Percentiles rank a stretch among this genome's conserved stretches.
These are phyloP conservation scores for Trachelus tabidus DNA, from an alignment of 2,888 invertebrate species.

Conservation along the genomic window DNA sequence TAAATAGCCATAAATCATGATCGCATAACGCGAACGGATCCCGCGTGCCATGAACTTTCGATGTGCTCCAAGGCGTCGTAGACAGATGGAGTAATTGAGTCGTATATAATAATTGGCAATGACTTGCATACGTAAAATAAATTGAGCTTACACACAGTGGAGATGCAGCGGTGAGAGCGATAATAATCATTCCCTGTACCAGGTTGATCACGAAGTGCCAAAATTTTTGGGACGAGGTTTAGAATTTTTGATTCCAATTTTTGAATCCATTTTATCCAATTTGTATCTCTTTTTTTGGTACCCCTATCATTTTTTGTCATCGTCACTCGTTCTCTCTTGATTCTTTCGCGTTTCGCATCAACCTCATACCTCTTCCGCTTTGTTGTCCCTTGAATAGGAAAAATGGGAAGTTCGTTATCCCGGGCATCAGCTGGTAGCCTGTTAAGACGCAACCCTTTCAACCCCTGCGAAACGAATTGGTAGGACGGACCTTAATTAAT, in stretches of 20 bases:
- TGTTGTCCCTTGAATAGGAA: conserved; percentile 25
- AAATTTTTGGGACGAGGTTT: not conserved
- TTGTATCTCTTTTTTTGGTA: too few species aligned
- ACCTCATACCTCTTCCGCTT: not conserved
- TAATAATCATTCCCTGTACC: not conserved
- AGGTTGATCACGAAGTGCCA: not conserved
- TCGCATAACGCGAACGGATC: conserved; percentile 19
- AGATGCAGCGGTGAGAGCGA: not conserved
- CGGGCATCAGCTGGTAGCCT: conserved; percentile 54
- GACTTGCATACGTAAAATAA: not conserved
- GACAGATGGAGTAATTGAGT: not conserved
- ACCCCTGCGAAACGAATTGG: conserved; percentile 49
- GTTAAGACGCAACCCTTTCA: conserved; percentile 53
- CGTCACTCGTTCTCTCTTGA: not conserved
- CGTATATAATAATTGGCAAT: not conserved
- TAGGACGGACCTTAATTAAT: conserved; percentile 59
- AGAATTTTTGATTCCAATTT: not conserved
- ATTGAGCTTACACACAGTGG: not conserved
- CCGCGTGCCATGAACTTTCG: not conserved
- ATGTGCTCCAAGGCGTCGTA: not conserved
- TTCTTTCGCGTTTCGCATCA: not conserved
- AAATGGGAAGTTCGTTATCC: conserved; percentile 10
- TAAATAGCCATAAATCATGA: conserved; percentile 26
- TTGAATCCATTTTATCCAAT: not conserved
- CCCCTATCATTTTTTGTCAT: not conserved